These are phyloP conservation scores for Rhagonycha fulva DNA, from an alignment of 2,888 invertebrate genomes.

Conservation along the genomic window DNA sequence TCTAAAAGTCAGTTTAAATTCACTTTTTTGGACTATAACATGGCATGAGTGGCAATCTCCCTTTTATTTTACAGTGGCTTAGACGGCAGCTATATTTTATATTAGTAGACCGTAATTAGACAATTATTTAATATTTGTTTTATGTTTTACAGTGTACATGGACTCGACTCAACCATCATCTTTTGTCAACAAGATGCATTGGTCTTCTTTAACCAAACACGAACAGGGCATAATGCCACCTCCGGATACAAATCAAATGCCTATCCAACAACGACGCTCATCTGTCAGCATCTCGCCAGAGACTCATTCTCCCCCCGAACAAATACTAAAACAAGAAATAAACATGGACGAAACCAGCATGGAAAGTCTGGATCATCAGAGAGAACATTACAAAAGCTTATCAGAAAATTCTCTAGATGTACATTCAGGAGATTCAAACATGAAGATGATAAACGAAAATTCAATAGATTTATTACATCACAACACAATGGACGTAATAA, in stretches of 20 bases:
- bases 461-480: slow-evolving; percentile 58
- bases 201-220: slow-evolving; percentile 55
- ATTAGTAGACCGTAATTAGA: slow-evolving; percentile 34
- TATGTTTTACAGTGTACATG: slow-evolving; percentile 51
- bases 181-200: slow-evolving; percentile 46
- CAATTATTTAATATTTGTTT: slow-evolving; percentile 46
- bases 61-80: slow-evolving; percentile 54
- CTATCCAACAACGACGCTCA: slow-evolving; percentile 67
- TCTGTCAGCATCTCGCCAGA: slow-evolving; percentile 63
- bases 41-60: slow-evolving; percentile 52
- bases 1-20: not conserved
- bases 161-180: slow-evolving; percentile 40
- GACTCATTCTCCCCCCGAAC: slow-evolving; percentile 59
- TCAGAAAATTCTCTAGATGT: slow-evolving; percentile 56
- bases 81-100: slow-evolving; percentile 50
- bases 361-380: slow-evolving; percentile 46
- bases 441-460: slow-evolving; percentile 57
- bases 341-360: slow-evolving; percentile 69
- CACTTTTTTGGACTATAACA: slow-evolving; percentile 5
- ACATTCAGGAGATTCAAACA: slow-evolving; percentile 52
- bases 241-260: slow-evolving; percentile 63
- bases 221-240: slow-evolving; percentile 72
- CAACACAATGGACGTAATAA: slow-evolving; percentile 34
- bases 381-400: slow-evolving; percentile 49
- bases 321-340: slow-evolving; percentile 66